Evolutionary conservation across 2,113 vertebrate genomes (phyloP), one percentile per base, ranked within the genome.

Genomic region (Terrapene triunguis): DNA sequence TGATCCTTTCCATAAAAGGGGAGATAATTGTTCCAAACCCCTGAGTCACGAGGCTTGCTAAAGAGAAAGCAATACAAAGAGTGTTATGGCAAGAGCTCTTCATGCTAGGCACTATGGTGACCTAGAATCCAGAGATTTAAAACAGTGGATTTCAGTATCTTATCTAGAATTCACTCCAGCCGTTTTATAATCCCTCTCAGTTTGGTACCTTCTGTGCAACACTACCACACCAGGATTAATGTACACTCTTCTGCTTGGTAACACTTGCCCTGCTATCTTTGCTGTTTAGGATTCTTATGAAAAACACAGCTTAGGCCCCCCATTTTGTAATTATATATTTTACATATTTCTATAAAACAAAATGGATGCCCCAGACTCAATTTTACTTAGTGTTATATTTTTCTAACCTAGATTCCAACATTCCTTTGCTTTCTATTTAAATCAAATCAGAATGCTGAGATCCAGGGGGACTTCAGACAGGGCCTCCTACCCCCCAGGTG

Each of bases 111-210:
- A 92, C 74, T 91, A 2, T 3, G 62, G 44, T 55, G 90, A 97
- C 69, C 88, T 82, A 85, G 80, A 78, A 87, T 91, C 72, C 62
- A 85, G 85, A 93, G 65, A 96, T 96, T 94, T 87, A 94, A 92
- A 82, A 81, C 72, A 55, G 79, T 7, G 47, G 44, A 80, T 72
- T 72, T 72, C 10, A 17, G n/a, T 72, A 72, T 72, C 8, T 50
- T 87, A 92, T 81, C 88, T 87, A 85, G 78, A 82, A 51, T 93
- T 94, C 35, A 93, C 78, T 83, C 93, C 96, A 95, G 88, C 72
- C 91, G 90, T 87, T 97, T 96, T 81, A 95, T 89, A 97, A 96
- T 94, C 85, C 76, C 76, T 82, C 65, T 94, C 89, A 93, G 94
- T 94, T 90, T 79, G 55, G 89, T 42, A 76, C 74, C 72, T 96